A percentile compares a stretch with the other conserved stretches of the same genome.
Evolutionary conservation across 2,113 vertebrate species (phyloP).

Genomic region (Sitta europaea): DNA sequence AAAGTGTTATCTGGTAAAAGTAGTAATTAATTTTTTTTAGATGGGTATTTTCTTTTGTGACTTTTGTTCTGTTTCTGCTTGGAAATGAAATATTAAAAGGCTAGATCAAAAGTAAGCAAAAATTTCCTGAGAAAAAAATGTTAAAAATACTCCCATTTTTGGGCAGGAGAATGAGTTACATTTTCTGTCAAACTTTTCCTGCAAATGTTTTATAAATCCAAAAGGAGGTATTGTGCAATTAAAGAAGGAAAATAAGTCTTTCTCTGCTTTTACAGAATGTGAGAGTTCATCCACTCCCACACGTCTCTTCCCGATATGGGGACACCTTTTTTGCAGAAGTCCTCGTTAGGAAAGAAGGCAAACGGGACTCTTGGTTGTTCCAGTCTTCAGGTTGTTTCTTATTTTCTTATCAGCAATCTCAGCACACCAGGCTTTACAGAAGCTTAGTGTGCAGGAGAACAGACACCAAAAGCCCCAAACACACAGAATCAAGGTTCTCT

Average conservation of each 20-base stretch:
- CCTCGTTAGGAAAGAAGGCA: too few species aligned
- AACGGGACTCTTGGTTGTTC: too few species aligned
- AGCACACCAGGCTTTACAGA: too few species aligned
- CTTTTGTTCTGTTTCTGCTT: neutral
- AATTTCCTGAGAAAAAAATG: fast-evolving
- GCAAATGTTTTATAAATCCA: neutral
- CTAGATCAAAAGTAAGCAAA: neutral
- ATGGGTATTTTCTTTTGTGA: neutral
- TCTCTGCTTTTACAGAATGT: neutral
- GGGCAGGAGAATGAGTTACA: neutral
- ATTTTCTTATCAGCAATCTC: too few species aligned
- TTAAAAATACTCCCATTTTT: neutral
- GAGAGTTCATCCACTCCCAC: too few species aligned
- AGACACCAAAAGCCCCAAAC: too few species aligned
- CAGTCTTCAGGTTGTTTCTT: too few species aligned
- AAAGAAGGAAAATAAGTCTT: neutral
- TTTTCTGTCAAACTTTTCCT: neutral
- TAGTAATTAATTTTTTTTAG: neutral
- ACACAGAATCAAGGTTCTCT: too few species aligned
- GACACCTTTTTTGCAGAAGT: too few species aligned
- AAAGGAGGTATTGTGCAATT: neutral
- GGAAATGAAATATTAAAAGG: neutral
- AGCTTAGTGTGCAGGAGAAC: too few species aligned
- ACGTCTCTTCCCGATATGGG: too few species aligned
- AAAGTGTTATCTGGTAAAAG: neutral